A percentile compares a stretch with the other conserved stretches of the same genome.
Evolutionary conservation across 2,797 vertebrate species (phyloP).

Genomic region (Liparis tanakae): DNA sequence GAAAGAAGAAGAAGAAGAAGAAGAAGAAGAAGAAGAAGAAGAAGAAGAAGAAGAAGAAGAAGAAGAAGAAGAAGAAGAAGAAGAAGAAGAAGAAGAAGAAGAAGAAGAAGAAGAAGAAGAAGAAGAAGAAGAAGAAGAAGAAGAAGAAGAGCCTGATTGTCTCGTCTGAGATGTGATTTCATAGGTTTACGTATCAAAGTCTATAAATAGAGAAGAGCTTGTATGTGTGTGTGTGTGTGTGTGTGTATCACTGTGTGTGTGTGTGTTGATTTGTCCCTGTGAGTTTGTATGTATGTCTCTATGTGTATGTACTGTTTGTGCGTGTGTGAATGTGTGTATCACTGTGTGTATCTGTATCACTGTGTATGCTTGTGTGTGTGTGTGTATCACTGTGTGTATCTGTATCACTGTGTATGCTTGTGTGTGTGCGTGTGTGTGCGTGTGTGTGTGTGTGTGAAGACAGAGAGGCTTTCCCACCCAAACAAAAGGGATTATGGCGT

Average conservation of each 20-base stretch:
- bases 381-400: constrained; percentile 24
- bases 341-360: constrained; percentile 19
- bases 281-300: constrained; percentile 13
- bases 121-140: constrained; percentile 50
- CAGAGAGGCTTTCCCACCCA: constrained; percentile 81
- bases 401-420: too few species aligned
- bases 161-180: constrained; percentile 84
- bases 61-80: too few species aligned
- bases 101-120: constrained; percentile 67
- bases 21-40: too few species aligned
- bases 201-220: constrained; percentile 86
- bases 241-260: constrained; percentile 2
- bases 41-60: too few species aligned
- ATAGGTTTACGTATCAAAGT: constrained; percentile 87
- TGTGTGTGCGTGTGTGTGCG: constrained; percentile 33
- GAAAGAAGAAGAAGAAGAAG: too few species aligned
- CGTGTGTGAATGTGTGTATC: constrained; percentile 34
- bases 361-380: too few species aligned
- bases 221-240: constrained; percentile 27
- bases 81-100: too few species aligned
- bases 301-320: constrained; percentile 9
- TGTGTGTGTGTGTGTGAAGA: constrained; percentile 49
- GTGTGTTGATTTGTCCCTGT: background rate
- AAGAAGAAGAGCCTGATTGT: constrained; percentile 83
- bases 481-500: constrained; percentile 85